phyloP scores from a whole-genome alignment of 1,140 invertebrate species.

The Neelides sp. region DNA sequence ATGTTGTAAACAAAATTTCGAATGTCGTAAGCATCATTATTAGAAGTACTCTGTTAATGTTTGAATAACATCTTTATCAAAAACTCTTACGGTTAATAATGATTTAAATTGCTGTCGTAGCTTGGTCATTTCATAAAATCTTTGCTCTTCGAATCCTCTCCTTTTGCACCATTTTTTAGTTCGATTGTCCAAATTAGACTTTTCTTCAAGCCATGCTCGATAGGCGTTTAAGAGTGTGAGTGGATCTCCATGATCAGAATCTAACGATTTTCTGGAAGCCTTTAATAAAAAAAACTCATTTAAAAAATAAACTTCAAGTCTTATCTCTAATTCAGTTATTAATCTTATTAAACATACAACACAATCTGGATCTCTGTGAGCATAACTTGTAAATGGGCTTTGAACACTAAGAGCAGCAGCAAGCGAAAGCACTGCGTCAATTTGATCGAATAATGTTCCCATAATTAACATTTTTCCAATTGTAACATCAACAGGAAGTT shows the following conservation, averaged over 20 bases:
- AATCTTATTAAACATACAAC: conserved; percentile 11
- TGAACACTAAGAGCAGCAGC: conserved; percentile 87
- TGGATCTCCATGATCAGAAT: conserved; percentile 90
- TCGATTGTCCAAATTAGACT: conserved; percentile 38
- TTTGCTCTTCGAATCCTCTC: conserved; percentile 82
- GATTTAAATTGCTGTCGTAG: conserved; percentile 77
- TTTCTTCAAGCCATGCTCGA: conserved; percentile 75
- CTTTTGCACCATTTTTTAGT: conserved; percentile 72
- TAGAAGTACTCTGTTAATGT: no score
- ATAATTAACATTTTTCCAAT: conserved; percentile 94
- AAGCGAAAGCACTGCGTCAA: conserved; percentile 82
- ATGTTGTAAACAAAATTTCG: no score
- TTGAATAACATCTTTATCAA: conserved; percentile 7
- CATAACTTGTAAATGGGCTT: conserved; percentile 77
- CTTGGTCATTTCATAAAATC: conserved; percentile 93
- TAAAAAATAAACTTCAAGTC: conserved; percentile 6
- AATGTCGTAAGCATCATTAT: no score
- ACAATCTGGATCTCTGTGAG: conserved; percentile 67
- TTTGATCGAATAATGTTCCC: conserved; percentile 74
- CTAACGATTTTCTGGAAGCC: conserved; percentile 61
- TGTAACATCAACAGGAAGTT: conserved; percentile 83
- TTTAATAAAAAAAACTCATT: conserved; percentile 35
- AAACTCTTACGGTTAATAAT: conserved; percentile 57
- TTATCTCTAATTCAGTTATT: not conserved
- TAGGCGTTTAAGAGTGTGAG: conserved; percentile 81